Percentiles rank a stretch among this genome's conserved stretches.
phyloP scores from a whole-genome alignment of 30 jellyfish, hydroid and myxozoan genomes.

The Aurelia sp. region DNA sequence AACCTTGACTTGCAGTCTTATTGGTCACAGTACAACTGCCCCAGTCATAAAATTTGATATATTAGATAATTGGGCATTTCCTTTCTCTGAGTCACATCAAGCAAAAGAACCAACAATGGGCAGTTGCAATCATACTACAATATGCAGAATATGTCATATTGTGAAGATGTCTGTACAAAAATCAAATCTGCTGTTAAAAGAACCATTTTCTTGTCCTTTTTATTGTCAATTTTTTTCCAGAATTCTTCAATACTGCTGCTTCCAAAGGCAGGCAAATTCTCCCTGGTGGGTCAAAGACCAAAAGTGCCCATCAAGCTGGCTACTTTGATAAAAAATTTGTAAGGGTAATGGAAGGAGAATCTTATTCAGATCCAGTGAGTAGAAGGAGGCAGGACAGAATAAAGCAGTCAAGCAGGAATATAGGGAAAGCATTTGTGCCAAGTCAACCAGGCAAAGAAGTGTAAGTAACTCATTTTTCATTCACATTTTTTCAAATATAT shows the following conservation, averaged over 20 bases:
- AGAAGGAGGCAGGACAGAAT: conserved; percentile 90
- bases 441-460: conserved; percentile 94
- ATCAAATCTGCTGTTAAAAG: too few species aligned
- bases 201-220: too few species aligned
- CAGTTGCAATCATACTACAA: too few species aligned
- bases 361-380: conserved; percentile 88
- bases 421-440: conserved; percentile 92
- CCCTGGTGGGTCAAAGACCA: conserved; percentile 94
- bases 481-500: not conserved
- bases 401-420: conserved; percentile 61
- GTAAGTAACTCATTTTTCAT: conserved; percentile 48
- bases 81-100: too few species aligned
- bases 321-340: conserved; percentile 83
- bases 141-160: too few species aligned
- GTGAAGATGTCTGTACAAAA: too few species aligned
- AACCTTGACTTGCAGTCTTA: too few species aligned
- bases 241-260: conserved; percentile 88
- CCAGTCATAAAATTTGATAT: too few species aligned
- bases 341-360: conserved; percentile 88
- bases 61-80: too few species aligned
- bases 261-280: conserved; percentile 94
- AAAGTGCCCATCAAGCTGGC: conserved; percentile 88
- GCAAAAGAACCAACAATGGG: too few species aligned
- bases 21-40: too few species aligned
- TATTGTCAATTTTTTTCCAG: conserved; percentile 28